Base-by-base conservation (phyloP, 2,113 vertebrate species). In the Aptenodytes patagonicus region DNA sequence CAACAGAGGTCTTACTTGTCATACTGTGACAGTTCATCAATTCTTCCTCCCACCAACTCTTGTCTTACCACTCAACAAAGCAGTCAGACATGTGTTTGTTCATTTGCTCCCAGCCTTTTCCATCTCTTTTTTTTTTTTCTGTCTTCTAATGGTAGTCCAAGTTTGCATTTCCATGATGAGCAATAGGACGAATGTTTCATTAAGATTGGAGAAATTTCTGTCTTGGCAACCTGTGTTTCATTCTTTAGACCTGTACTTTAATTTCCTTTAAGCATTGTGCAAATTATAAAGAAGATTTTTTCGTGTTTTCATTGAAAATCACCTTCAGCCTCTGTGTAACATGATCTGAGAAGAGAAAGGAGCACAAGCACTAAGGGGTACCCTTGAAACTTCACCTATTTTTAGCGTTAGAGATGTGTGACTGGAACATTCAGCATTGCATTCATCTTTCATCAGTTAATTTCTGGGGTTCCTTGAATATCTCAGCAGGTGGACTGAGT, bases 11-110 rank as follows among this genome's bases (percentile, higher is more conserved):
- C 92, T 94, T 96, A 90, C 93, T 90, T 96, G 92, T 97, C 96
- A 96, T 90, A 66, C 85, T 78, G 83, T 96, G 95, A 90, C 96
- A 97, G 92, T 96, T 96, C 96, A 92, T 97, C 92, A 95, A 85
- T 97, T 97, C 62, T 94, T 84, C 90, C 78, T 90, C 85, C 6
- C 12, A 94, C 83, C 51, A 89, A 4, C 76, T 83, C 86, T 72
- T 89, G 87, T 93, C 91, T 85, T 96, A n/a, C 49, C 57, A 51
- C 75, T 93, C 88, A 88, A 4, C 32, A 86, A 90, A 93, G 87
- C 76, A 88, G 87, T 79, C 68, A 94, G 88, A 91, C 0, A 0
- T 47, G 28, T 87, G 78, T 93, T 85, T 83, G 71, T 90, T 95
- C 88, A 25, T 90, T 95, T 95, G 83, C 92, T 96, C 83, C 65